Conservation (phyloP, 2,797 vertebrate species). For the Anguilla anguilla region DNA sequence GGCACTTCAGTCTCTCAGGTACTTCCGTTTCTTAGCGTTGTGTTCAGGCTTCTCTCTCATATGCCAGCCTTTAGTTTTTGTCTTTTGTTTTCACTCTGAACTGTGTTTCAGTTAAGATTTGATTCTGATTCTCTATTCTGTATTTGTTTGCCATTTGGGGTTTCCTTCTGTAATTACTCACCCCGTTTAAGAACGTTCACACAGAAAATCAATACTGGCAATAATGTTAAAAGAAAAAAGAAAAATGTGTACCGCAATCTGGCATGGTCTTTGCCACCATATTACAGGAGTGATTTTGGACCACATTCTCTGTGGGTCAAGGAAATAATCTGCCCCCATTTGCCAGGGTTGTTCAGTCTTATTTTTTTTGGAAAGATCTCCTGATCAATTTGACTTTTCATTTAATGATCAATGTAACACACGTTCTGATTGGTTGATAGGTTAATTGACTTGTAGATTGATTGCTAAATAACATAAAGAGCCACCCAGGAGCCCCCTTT, state of each 20-base stretch:
- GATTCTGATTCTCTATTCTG: not conserved
- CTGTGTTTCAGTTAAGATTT: not conserved
- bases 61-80: not conserved
- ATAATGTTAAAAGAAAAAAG: not conserved
- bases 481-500: slow-evolving; percentile 29
- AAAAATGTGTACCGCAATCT: not conserved
- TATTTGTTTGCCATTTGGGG: not conserved
- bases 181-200: not conserved
- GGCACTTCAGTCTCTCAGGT: too few species aligned
- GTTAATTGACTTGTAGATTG: not conserved
- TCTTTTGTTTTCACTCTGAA: not conserved
- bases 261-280: too few species aligned
- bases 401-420: not conserved
- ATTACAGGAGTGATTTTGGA: too few species aligned
- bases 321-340: not conserved
- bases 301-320: too few species aligned
- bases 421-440: not conserved
- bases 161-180: not conserved
- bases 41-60: too few species aligned
- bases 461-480: not conserved
- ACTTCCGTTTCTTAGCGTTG: too few species aligned
- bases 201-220: not conserved
- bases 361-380: not conserved
- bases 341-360: not conserved
- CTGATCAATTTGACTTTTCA: not conserved